These are phyloP conservation scores for Centropus unirufus DNA, from an alignment of 2,113 vertebrate species.

Conservation along the genomic window DNA sequence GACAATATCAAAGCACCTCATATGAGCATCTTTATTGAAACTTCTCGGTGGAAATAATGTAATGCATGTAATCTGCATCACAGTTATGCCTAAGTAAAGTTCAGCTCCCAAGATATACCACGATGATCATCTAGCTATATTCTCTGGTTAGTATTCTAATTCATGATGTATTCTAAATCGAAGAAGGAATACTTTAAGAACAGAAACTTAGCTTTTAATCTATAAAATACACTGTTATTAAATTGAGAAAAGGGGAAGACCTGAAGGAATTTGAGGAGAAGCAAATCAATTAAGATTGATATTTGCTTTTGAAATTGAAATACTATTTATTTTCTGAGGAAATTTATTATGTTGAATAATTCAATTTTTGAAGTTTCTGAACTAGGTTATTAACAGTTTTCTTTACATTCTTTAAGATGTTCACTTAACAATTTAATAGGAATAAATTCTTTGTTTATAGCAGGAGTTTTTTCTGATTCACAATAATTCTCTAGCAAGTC, in stretches of 20 bases:
- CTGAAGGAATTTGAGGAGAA: background rate
- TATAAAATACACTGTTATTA: background rate
- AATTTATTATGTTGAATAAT: background rate
- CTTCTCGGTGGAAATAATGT: background rate
- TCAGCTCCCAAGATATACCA: background rate
- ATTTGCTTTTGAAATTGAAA: background rate
- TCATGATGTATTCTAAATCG: background rate
- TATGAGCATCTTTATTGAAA: background rate
- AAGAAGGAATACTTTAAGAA: background rate
- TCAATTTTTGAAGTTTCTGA: background rate
- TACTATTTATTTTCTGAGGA: background rate
- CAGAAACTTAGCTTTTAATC: background rate
- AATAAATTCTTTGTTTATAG: background rate
- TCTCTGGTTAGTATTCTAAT: background rate
- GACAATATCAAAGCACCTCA: background rate
- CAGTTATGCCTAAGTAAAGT: background rate
- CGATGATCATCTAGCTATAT: background rate
- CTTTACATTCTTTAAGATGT: background rate
- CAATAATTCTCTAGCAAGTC: background rate
- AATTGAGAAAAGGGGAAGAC: background rate
- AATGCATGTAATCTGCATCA: background rate
- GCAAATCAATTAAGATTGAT: background rate
- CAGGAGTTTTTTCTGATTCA: background rate
- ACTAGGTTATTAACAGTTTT: background rate
- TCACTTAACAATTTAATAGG: background rate